A percentile compares a stretch with the other conserved stretches of the same genome.
These are phyloP conservation scores for Charaxes varanes DNA, from an alignment of 1,140 invertebrate species.

Conservation along the genomic window DNA sequence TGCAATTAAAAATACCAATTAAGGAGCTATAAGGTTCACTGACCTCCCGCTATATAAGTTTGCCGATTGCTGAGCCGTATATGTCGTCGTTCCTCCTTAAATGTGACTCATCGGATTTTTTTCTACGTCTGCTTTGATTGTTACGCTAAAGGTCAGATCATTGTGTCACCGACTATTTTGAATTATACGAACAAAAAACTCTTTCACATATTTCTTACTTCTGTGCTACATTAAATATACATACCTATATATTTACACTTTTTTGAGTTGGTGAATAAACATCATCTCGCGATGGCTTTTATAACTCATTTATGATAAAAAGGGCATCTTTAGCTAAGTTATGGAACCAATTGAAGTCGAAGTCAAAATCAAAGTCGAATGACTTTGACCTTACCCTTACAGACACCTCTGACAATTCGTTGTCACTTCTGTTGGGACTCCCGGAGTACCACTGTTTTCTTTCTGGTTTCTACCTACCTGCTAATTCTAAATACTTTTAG, in stretches of 20 bases:
- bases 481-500: neutral
- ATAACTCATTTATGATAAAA: no score
- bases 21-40: conserved; percentile 3
- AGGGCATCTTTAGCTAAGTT: no score
- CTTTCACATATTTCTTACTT: neutral
- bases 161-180: neutral
- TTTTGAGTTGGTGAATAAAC: no score
- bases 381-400: no score
- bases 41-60: neutral
- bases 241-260: no score
- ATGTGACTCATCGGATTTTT: conserved; percentile 1
- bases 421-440: no score
- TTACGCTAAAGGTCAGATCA: neutral
- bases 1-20: neutral
- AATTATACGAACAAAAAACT: neutral
- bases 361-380: no score
- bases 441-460: no score
- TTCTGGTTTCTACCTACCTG: no score
- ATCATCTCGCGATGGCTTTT: no score
- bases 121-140: neutral
- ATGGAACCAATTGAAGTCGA: no score
- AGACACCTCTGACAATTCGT: no score
- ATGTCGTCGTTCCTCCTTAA: conserved; percentile 1
- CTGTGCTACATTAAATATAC: neutral
- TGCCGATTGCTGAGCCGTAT: neutral